phyloP scores from a whole-genome alignment of 2,888 invertebrate genomes.

The Heliconius sara region DNA sequence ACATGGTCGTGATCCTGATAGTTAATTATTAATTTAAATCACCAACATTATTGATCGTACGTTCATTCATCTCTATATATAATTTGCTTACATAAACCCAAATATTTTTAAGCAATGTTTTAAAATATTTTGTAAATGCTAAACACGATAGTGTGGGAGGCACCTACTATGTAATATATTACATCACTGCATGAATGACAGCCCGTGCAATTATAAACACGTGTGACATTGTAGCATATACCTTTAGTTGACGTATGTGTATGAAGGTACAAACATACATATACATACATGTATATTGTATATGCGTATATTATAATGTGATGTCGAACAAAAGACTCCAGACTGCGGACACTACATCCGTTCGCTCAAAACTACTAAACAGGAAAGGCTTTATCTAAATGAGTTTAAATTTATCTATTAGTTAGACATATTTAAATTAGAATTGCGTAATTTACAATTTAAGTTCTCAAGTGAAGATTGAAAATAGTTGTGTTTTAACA shows the following conservation, averaged over 20 bases:
- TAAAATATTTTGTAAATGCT: neutral
- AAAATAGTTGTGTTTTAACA: neutral
- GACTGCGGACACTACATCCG: constrained; percentile 39
- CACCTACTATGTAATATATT: constrained; percentile 29
- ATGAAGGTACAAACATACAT: neutral
- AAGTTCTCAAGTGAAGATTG: neutral
- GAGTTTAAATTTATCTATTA: neutral
- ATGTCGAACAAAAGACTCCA: constrained; percentile 40
- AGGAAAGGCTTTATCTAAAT: constrained; percentile 14
- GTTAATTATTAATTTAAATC: neutral
- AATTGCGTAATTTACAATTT: neutral
- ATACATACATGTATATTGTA: too few species aligned
- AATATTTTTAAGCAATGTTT: neutral
- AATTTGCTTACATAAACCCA: neutral
- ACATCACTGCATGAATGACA: constrained; percentile 42
- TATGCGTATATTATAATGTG: constrained; percentile 9
- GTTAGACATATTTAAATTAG: neutral
- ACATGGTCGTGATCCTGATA: neutral
- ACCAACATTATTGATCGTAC: neutral
- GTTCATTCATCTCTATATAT: neutral
- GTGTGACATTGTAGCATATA: constrained; percentile 36
- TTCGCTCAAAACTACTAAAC: constrained; percentile 22
- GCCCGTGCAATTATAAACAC: constrained; percentile 43
- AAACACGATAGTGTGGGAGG: constrained; percentile 22
- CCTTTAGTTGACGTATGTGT: constrained; percentile 20